Conservation (phyloP, 2,113 vertebrate species). For the Cariama cristata region DNA sequence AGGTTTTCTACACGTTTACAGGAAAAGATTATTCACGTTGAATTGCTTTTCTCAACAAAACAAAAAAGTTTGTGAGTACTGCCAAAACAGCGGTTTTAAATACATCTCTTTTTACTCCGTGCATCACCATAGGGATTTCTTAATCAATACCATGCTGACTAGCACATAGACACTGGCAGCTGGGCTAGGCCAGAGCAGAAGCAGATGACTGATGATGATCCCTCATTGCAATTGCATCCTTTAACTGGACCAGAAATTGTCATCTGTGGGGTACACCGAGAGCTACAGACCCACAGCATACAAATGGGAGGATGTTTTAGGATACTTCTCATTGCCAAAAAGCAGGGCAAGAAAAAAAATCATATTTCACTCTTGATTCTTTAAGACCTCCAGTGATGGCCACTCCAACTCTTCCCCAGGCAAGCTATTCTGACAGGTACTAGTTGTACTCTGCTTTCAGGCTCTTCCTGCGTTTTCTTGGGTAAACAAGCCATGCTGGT, state of each 20-base stretch:
- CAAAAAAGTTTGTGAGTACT: background rate
- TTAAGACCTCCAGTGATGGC: background rate
- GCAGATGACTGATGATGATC: background rate
- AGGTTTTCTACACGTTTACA: conserved; percentile 60
- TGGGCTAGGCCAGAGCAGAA: background rate
- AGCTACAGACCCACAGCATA: background rate
- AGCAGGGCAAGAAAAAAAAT: accelerated
- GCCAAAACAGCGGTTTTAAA: conserved; percentile 51
- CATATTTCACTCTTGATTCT: background rate
- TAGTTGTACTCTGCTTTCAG: background rate
- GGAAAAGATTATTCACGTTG: conserved; percentile 65
- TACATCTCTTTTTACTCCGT: conserved; percentile 31
- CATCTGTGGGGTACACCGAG: background rate
- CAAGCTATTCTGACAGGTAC: background rate
- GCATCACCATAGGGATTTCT: conserved; percentile 52
- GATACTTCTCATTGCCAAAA: background rate
- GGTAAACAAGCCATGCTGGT: background rate
- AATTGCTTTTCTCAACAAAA: conserved; percentile 64
- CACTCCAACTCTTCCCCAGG: background rate
- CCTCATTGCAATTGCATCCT: background rate
- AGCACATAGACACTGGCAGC: background rate
- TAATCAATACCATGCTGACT: conserved; percentile 51
- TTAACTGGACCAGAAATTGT: background rate
- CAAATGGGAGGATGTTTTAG: background rate
- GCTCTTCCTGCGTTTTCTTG: background rate